Percentiles rank a stretch among this genome's conserved stretches.
phyloP scores from a whole-genome alignment of 2,113 vertebrate species.

The Brachypodius melanocephalos region DNA sequence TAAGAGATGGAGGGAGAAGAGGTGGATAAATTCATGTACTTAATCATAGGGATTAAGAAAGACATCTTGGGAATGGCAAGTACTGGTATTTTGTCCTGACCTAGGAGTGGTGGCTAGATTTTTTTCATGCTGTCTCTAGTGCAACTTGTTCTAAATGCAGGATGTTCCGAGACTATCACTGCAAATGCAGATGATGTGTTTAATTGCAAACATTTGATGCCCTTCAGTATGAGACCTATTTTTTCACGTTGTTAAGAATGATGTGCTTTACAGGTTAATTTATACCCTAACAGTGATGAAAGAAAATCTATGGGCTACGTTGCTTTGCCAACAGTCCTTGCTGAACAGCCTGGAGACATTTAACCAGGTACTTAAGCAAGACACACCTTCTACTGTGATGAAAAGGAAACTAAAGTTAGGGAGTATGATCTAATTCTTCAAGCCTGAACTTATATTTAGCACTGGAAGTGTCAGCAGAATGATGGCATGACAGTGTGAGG shows the following conservation, averaged over 20 bases:
- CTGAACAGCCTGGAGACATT: background rate
- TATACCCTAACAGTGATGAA: background rate
- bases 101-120: slow-evolving; percentile 9
- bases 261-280: slow-evolving; percentile 20
- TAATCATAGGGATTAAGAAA: slow-evolving; percentile 54
- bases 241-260: background rate
- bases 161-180: background rate
- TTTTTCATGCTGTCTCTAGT: slow-evolving; percentile 23
- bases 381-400: background rate
- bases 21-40: background rate
- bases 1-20: slow-evolving; percentile 10
- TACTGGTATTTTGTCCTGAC: slow-evolving; percentile 17
- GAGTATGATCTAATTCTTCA: slow-evolving; percentile 1
- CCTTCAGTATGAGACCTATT: background rate
- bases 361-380: background rate
- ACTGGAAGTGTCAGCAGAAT: slow-evolving; percentile 7
- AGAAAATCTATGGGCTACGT: background rate
- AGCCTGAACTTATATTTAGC: slow-evolving; percentile 4
- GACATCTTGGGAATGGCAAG: background rate
- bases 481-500: background rate
- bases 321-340: background rate
- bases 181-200: background rate
- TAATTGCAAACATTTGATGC: background rate
- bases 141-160: background rate
- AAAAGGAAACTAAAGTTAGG: slow-evolving; percentile 18